Percentiles rank a stretch among this genome's conserved stretches.
These are phyloP conservation scores for Choreutis nemorana DNA, from an alignment of 2,888 invertebrate species.

Conservation along the genomic window DNA sequence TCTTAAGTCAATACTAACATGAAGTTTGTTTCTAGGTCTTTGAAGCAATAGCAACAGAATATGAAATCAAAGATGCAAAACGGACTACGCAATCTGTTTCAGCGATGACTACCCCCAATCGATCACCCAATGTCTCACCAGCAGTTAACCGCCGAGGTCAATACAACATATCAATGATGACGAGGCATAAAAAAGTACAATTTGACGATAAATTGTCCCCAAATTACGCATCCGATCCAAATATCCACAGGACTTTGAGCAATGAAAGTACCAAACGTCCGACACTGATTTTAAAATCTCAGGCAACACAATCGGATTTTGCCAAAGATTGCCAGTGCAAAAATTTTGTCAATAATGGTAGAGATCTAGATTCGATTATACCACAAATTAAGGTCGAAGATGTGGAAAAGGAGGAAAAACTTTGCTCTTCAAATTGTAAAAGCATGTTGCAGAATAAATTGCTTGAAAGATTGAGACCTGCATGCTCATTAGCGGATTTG, in stretches of 20 bases:
- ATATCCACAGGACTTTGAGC: conserved; percentile 30
- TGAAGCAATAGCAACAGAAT: conserved; percentile 54
- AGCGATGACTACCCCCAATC: conserved; percentile 33
- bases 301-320: too few relatives aligned
- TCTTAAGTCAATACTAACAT: too few relatives aligned
- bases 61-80: conserved; percentile 38
- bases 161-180: conserved; percentile 47
- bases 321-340: conserved; percentile 21
- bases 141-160: conserved; percentile 32
- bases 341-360: conserved; percentile 7
- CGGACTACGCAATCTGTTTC: conserved; percentile 28
- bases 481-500: conserved; percentile 42
- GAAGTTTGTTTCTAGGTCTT: conserved; percentile 49
- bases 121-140: conserved; percentile 39
- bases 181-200: conserved; percentile 29
- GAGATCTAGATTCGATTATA: conserved; percentile 11
- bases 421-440: neutral
- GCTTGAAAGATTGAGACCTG: conserved; percentile 35
- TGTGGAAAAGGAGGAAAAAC: conserved; percentile 9
- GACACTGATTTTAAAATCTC: conserved; percentile 20
- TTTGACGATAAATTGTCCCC: conserved; percentile 31
- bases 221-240: conserved; percentile 41
- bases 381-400: conserved; percentile 25
- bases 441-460: conserved; percentile 32
- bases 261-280: conserved; percentile 12